Evolutionary conservation across 2,888 invertebrate genomes (phyloP), one percentile per base, ranked within the genome.

Genomic region (Drosophila putrida): DNA sequence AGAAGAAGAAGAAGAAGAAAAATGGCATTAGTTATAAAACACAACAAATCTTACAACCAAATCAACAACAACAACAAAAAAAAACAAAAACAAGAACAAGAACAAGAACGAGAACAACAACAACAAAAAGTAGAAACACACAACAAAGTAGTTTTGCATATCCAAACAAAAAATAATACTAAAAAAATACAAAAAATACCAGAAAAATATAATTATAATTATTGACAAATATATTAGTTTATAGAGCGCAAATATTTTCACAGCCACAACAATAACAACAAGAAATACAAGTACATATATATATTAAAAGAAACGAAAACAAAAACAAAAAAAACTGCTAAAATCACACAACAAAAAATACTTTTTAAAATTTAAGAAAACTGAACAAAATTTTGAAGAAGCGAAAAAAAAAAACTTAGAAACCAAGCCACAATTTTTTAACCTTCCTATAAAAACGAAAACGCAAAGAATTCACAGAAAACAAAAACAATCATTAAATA

Each of bases 61-160:
- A 74, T 77, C 62, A 78, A 50, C 66, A 73, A 81, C 50, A 72
- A 82, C 43, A n/a, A n/a, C n/a, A n/a, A n/a, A n/a, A n/a, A n/a
- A n/a, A n/a, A n/a, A n/a, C n/a, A 85, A 88, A 81, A 88, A 90
- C 85, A 89, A 89, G 31, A 31, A 8, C 44, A 68, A 73, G 64
- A 86, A 89, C 82, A 88, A 89, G 84, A 89, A 90, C 85, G 88
- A 89, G 5, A 31, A 8, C 44, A 68, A 73, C 66, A 86, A 89
- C 82, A 89, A 89, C 86, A 89, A 90, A 90, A 89, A 82, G 90
- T 89, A 91, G 89, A 63, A 63, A 66, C 46, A 46, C 55, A 91
- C 89, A 91, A 90, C 91, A 91, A 90, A 83, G 91, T 90, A 91
- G 91, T 90, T 85, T 91, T 90, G 90, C 91, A 91, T 87, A 91